These are phyloP conservation scores for Dasyornis broadbenti DNA, from an alignment of 2,113 vertebrate genomes.

Conservation along the genomic window DNA sequence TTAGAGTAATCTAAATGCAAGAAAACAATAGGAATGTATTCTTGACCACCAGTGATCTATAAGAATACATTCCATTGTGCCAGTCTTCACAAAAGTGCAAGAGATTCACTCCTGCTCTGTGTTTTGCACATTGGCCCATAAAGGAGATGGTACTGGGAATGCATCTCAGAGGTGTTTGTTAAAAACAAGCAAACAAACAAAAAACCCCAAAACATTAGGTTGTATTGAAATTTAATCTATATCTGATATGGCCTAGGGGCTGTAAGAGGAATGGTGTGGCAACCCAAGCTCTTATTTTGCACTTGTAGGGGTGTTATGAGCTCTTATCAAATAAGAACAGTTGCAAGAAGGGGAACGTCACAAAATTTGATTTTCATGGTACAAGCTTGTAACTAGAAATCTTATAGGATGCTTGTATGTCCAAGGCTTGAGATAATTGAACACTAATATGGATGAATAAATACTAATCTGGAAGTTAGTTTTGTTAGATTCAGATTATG, in stretches of 20 bases:
- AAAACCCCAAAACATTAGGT: neutral
- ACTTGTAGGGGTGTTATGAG: accelerated
- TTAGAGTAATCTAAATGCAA: neutral
- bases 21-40: neutral
- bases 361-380: neutral
- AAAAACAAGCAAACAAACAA: neutral
- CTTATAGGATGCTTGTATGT: neutral
- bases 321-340: neutral
- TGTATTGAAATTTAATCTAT: neutral
- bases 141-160: neutral
- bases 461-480: neutral
- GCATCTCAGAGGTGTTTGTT: neutral
- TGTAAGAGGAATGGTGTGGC: neutral
- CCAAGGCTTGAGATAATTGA: neutral
- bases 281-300: neutral
- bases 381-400: neutral
- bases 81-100: neutral
- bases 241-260: neutral
- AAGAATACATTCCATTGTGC: neutral
- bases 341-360: neutral
- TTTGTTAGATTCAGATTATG: neutral
- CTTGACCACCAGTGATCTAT: neutral
- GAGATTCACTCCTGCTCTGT: neutral
- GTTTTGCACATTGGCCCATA: neutral
- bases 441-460: neutral